Conservation (phyloP, 2,797 vertebrate species). For the Choloepus didactylus region DNA sequence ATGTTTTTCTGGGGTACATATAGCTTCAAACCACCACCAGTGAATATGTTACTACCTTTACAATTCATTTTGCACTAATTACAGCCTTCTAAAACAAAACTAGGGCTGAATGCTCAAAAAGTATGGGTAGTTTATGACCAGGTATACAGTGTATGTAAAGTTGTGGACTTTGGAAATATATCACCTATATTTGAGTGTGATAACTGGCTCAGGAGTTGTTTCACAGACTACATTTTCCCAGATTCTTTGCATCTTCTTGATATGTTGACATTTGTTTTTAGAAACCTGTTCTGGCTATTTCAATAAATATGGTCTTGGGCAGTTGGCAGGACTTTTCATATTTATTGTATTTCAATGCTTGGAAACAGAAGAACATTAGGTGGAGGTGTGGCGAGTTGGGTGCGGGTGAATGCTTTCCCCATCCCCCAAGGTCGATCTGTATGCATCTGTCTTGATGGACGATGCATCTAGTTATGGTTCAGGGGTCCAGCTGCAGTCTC, state of each 20-base stretch:
- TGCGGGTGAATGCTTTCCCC: neutral
- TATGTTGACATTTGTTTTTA: constrained; percentile 37
- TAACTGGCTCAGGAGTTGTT: neutral
- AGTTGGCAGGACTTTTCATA: neutral
- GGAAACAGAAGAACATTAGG: constrained; percentile 5
- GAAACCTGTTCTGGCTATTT: constrained; percentile 63
- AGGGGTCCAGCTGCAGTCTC: neutral
- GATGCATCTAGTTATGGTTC: neutral
- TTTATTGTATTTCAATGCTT: constrained; percentile 15
- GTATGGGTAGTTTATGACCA: neutral
- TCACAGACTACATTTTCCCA: neutral
- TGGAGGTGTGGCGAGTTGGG: neutral
- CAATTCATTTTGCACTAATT: constrained; percentile 65
- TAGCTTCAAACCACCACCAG: too few species aligned
- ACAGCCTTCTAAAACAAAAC: constrained; percentile 69
- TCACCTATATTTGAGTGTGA: neutral
- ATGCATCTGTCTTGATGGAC: neutral
- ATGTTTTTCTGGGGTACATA: too few species aligned
- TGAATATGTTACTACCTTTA: constrained; percentile 75
- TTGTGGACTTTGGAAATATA: neutral
- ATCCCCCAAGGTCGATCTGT: neutral
- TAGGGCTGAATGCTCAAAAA: neutral
- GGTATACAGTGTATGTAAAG: neutral
- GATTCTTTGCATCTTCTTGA: neutral
- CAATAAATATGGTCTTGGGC: constrained; percentile 21